Conservation (phyloP, 2,113 vertebrate species). For the Otis tarda region DNA sequence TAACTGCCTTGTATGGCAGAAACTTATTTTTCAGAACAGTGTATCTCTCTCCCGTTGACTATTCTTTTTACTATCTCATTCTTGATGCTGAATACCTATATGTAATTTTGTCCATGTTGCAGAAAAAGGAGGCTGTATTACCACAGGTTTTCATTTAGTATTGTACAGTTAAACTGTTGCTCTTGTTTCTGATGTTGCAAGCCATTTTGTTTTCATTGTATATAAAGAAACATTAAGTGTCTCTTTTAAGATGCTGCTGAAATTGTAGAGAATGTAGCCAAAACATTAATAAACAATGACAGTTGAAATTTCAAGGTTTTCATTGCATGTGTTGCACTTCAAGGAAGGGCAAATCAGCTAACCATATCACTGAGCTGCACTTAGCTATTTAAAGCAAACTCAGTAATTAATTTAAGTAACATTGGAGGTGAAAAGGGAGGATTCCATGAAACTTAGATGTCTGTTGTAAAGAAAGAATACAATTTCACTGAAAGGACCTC, state of each 20-base stretch:
- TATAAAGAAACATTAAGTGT: slow-evolving; percentile 83
- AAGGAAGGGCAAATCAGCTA: neutral
- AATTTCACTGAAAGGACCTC: neutral
- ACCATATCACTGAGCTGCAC: neutral
- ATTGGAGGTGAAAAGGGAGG: neutral
- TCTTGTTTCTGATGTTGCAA: slow-evolving; percentile 82
- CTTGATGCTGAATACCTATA: slow-evolving; percentile 77
- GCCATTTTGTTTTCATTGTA: slow-evolving; percentile 85
- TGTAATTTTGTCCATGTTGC: slow-evolving; percentile 80
- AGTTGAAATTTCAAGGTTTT: slow-evolving; percentile 79
- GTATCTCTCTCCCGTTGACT: slow-evolving; percentile 71
- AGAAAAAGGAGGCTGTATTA: slow-evolving; percentile 76
- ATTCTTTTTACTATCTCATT: slow-evolving; percentile 73
- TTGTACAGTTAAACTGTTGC: slow-evolving; percentile 83
- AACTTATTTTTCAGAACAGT: slow-evolving; percentile 75
- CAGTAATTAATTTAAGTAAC: neutral
- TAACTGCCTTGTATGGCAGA: slow-evolving; percentile 78
- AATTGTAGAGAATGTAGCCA: slow-evolving; percentile 88
- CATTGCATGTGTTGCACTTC: slow-evolving; percentile 38
- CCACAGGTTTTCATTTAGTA: slow-evolving; percentile 76
- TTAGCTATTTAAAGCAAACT: neutral
- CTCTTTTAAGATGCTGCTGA: slow-evolving; percentile 87
- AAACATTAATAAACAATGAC: slow-evolving; percentile 85
- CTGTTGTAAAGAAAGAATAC: neutral
- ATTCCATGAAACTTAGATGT: neutral